A percentile compares a stretch with the other conserved stretches of the same genome.
Conservation (phyloP, 2,797 vertebrate species). For the Rhabdomys pumilio region DNA sequence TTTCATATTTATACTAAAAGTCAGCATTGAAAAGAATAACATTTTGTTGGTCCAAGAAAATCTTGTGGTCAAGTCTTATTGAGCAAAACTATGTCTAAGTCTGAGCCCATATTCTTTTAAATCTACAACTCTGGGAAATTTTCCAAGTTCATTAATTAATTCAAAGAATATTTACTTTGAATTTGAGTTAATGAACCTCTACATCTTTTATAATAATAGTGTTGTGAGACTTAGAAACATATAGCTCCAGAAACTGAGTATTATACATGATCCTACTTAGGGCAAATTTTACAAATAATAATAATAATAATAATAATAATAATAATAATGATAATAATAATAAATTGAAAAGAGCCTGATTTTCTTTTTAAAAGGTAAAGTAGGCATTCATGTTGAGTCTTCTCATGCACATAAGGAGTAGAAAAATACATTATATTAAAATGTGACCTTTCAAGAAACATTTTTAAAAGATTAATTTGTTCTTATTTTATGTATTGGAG, state of each 20-base stretch:
- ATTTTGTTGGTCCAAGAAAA: conserved; percentile 22
- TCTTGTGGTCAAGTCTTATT: background rate
- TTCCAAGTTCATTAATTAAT: conserved; percentile 19
- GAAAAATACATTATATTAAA: background rate
- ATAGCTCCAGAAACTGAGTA: background rate
- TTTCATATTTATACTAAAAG: background rate
- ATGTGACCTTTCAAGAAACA: background rate
- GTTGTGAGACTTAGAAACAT: background rate
- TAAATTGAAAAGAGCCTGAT: background rate
- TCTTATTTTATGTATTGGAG: background rate
- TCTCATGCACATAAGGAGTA: background rate
- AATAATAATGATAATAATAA: too few species aligned
- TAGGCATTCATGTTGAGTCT: background rate
- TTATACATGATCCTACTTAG: background rate
- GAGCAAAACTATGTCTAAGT: conserved; percentile 15
- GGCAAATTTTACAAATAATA: background rate
- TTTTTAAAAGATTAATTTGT: background rate
- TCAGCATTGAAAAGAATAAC: background rate
- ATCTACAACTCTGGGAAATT: background rate
- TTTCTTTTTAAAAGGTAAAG: background rate
- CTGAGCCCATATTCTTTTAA: background rate
- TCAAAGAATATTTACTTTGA: background rate
- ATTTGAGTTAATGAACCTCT: background rate
- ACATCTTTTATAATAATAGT: background rate
- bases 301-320: background rate